Percentiles rank a stretch among this genome's conserved stretches.
Conservation (phyloP, 2,888 invertebrate species). For the Thyatira batis region DNA sequence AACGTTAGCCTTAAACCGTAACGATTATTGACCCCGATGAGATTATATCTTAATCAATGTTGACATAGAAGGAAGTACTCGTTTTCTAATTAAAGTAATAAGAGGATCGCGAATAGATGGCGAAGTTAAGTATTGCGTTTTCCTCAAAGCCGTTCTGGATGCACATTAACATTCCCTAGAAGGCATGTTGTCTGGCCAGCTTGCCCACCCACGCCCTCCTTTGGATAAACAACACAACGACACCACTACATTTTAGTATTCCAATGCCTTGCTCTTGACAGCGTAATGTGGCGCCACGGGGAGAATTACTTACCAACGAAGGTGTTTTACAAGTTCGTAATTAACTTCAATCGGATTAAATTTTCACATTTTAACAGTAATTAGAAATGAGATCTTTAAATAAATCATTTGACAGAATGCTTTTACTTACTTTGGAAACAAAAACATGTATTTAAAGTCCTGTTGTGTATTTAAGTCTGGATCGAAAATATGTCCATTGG, state of each 20-base stretch:
- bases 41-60: constrained; percentile 13
- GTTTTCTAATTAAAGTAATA: constrained; percentile 13
- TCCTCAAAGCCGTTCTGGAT: constrained; percentile 53
- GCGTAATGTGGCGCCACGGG: constrained; percentile 55
- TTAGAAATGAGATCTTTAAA: neutral
- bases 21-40: constrained; percentile 52
- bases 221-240: constrained; percentile 46
- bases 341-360: constrained; percentile 11
- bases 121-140: constrained; percentile 34
- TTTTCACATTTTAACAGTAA: neutral
- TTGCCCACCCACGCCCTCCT: constrained; percentile 61
- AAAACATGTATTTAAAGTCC: neutral
- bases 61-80: constrained; percentile 3
- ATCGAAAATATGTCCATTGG: too few relatives aligned
- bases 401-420: neutral
- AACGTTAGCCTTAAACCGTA: constrained; percentile 38
- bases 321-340: constrained; percentile 18
- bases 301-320: constrained; percentile 39
- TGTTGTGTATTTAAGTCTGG: neutral
- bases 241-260: constrained; percentile 49
- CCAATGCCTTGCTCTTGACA: constrained; percentile 47
- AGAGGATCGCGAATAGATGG: constrained; percentile 4
- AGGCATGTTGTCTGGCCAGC: constrained; percentile 61
- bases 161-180: constrained; percentile 74
- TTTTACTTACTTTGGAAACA: neutral